Conservation (phyloP, 2,113 vertebrate species). For the Neomonachus schauinslandi region DNA sequence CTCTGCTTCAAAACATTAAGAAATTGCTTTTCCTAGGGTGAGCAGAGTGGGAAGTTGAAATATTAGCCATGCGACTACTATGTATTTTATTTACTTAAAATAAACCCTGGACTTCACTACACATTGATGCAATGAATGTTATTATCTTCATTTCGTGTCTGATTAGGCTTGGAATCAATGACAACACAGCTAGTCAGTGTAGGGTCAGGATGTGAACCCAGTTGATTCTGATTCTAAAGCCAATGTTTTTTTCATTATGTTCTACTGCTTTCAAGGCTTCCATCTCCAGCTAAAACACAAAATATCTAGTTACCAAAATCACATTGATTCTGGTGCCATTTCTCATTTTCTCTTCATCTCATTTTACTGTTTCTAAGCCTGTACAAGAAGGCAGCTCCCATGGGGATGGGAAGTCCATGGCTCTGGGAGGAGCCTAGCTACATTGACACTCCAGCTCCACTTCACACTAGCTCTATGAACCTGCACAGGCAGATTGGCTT, state of each 20-base stretch:
- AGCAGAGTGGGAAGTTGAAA: not conserved
- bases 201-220: not conserved
- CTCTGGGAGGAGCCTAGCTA: not conserved
- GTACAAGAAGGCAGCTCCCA: not conserved
- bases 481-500: not conserved
- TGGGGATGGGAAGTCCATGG: not conserved
- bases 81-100: not conserved
- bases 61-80: not conserved
- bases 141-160: not conserved
- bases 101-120: not conserved
- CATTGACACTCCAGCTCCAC: not conserved
- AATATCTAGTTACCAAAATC: not conserved
- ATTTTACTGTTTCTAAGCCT: not conserved
- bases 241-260: not conserved
- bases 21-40: not conserved
- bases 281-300: not conserved
- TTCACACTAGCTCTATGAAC: not conserved
- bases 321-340: not conserved
- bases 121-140: not conserved
- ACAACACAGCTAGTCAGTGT: not conserved
- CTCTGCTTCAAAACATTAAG: not conserved
- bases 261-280: not conserved
- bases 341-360: not conserved
- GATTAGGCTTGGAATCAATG: not conserved
- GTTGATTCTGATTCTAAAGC: not conserved